Base-by-base conservation (phyloP, 2,888 invertebrate species). In the Synergus gifuensis region DNA sequence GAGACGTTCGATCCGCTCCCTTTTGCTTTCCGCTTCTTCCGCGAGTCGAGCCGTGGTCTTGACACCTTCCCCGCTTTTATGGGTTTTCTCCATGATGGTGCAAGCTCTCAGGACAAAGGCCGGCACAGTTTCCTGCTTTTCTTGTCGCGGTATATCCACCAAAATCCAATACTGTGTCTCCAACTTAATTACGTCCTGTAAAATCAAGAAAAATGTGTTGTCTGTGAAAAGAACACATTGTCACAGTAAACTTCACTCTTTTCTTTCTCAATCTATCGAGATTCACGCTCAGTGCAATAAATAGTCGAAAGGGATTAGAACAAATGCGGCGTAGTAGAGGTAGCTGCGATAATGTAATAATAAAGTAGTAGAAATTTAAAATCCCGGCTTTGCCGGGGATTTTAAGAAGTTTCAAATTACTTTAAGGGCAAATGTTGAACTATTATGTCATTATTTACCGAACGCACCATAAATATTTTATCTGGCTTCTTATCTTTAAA, bases 101-200 rank as follows among this genome's bases (percentile, higher is more conserved):
- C 98, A 98, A 7, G 98, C 98, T 82, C 98, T 94, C 87, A 98
- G 94, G 67, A 98, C 98, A 92, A 98, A 98, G 11, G 96, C 96
- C 76, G 97, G 97, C 22, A 98, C 97, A 2, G 98, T 97, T 93
- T 98, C 98, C 87, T 97, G 97, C 91, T 98, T 98, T 92, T 98
- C 98, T 91, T 98, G 98, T 83, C 96, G 96, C 58, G 98, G 98
- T 81, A 98, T 97, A 92, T 98, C 98, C 81, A 98, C 96, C 88
- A 98, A 93, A 9, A 97, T 97, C 98, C 98, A 98, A 93, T 98
- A 98, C 91, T 98, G 97, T 9, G 97, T 97, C 93, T 98, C 98
- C 89, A 98, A 93, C 85, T 97, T 96, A 85, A 97, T 97, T 64
- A 98, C 98, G 88, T 98, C 97, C 97, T 97, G 93, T 67, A 92